Evolutionary conservation across 2,113 vertebrate species (phyloP), one percentile per base, ranked within the genome.

Genomic region (Capreolus pygargus): DNA sequence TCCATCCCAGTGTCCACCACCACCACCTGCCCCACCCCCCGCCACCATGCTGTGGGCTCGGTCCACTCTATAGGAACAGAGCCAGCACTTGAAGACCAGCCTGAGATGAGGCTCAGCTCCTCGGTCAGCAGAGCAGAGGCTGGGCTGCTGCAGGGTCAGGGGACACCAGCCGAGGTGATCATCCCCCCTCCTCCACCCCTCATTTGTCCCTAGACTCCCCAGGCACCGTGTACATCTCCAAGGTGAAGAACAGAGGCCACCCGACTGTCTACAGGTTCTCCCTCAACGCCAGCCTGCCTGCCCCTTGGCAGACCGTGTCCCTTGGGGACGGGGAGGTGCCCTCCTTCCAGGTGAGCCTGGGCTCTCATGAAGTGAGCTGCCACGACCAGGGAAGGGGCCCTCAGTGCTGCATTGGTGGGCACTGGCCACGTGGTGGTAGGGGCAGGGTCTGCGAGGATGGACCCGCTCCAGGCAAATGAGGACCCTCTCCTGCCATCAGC

Each of bases 191-290:
- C 84, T 47, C 45, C 76, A 2, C 12, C 74, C 50, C 36, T 96
- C 15, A 1, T 90, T 47, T 98, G 90, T 96, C 78, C 67, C 43
- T 94, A 99, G 99, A 99, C 74, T 95, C 98, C 61, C 98, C 99
- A 67, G 98, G 99, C 21, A 99, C 99, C 0, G 99, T 99, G 64
- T 99, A 99, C 39, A 87, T 99, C 97, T 99, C 99, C 95, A 99
- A 99, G 98, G 98, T 99, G 98, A 99, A 99, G 96, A 98, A 98
- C 16, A 99, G 98, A 94, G 98, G 98, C 43, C 98, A 98, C 45
- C 98, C 99, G 1, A 98, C 99, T 4, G 94, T 99, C 96, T 99
- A 99, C 98, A 99, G 99, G 94, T 99, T 99, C 97, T 99, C 99
- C 0, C 99, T 99, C 83, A 99, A 99, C 36, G 98, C 99, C 98